These are phyloP conservation scores for Rotaria magnacalcarata DNA, from an alignment of 2,888 invertebrate genomes.

Conservation along the genomic window DNA sequence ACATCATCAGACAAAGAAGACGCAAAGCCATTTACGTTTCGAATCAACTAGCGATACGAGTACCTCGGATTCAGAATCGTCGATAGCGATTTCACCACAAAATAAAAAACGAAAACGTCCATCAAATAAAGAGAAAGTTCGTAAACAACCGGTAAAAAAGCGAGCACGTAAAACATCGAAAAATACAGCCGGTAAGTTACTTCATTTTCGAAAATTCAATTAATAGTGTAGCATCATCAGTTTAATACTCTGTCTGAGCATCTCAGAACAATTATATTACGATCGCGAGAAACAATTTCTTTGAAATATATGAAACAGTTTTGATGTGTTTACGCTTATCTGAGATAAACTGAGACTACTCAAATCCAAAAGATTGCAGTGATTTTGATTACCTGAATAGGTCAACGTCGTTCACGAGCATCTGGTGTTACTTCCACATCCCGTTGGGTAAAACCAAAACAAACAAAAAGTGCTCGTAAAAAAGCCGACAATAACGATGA, in stretches of 20 bases:
- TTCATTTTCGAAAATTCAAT: neutral
- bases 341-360: no score
- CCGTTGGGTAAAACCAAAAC: neutral
- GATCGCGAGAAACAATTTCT: no score
- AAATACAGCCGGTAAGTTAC: neutral
- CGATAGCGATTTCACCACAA: neutral
- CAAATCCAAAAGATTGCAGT: no score
- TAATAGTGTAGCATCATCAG: neutral
- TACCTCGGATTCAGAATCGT: neutral
- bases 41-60: neutral
- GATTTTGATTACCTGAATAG: no score
- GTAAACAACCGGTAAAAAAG: neutral
- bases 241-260: no score
- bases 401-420: no score
- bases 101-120: neutral
- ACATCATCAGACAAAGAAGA: neutral
- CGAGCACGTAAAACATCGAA: neutral
- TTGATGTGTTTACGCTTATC: no score
- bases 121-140: neutral
- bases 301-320: no score
- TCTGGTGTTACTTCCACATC: no score
- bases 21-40: neutral
- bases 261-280: no score
- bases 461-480: neutral
- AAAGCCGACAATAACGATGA: neutral